Conservation (phyloP, 2,888 invertebrate genomes). For the Leptinotarsa tumamoca region DNA sequence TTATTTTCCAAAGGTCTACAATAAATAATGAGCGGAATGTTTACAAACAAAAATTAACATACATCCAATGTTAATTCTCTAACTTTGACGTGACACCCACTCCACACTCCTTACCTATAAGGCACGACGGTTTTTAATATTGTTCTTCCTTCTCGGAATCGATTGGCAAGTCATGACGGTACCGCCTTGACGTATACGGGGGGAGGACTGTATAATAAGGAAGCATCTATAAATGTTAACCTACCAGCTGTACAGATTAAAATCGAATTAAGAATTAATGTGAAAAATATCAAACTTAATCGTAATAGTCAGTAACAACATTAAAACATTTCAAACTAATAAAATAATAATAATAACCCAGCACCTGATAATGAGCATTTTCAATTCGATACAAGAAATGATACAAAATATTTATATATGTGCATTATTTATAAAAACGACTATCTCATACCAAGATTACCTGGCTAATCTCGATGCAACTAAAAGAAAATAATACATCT, state of each 20-base stretch:
- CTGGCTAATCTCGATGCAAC: slow-evolving; percentile 35
- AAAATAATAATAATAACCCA: slow-evolving; percentile 53
- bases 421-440: slow-evolving; percentile 43
- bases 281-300: slow-evolving; percentile 33
- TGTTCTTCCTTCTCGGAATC: slow-evolving; percentile 24
- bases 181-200: background rate
- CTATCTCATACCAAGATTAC: slow-evolving; percentile 37
- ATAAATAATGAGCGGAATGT: slow-evolving; percentile 43
- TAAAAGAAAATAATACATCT: slow-evolving; percentile 25
- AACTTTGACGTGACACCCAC: slow-evolving; percentile 33
- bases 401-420: slow-evolving; percentile 48
- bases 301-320: slow-evolving; percentile 37
- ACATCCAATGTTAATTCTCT: slow-evolving; percentile 34
- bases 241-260: slow-evolving; percentile 14
- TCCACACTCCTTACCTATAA: slow-evolving; percentile 36
- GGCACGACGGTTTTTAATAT: slow-evolving; percentile 41
- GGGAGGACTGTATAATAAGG: background rate
- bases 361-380: slow-evolving; percentile 58
- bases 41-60: slow-evolving; percentile 24
- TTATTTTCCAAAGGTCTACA: slow-evolving; percentile 46
- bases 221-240: slow-evolving; percentile 13
- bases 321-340: slow-evolving; percentile 41
- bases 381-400: slow-evolving; percentile 49
- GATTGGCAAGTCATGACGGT: slow-evolving; percentile 32
- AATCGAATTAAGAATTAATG: slow-evolving; percentile 34